phyloP scores from a whole-genome alignment of 2,888 invertebrate species.

The Itoplectis maculator region DNA sequence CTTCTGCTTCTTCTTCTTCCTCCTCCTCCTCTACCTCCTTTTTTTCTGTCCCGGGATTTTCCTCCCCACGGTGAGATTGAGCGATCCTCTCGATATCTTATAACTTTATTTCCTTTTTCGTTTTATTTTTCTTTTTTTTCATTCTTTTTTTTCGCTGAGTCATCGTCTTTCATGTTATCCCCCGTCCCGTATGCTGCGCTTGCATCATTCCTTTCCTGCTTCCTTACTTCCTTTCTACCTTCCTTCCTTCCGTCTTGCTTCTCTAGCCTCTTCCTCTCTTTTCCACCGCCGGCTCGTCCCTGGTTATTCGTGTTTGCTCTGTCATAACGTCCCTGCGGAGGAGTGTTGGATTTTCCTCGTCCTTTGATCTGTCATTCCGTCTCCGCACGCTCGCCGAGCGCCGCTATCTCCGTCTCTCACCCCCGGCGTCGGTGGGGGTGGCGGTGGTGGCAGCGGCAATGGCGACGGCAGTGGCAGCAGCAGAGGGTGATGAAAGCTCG shows the following conservation, averaged over 20 bases:
- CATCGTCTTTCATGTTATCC: constrained; percentile 25
- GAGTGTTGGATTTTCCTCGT: constrained; percentile 68
- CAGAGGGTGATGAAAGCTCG: constrained; percentile 65
- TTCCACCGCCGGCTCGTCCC: constrained; percentile 10
- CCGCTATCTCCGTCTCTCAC: constrained; percentile 37
- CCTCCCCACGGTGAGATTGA: constrained; percentile 2
- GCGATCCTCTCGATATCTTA: constrained; percentile 33
- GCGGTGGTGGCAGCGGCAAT: constrained; percentile 29
- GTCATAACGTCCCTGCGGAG: constrained; percentile 58
- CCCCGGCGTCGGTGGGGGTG: constrained; percentile 9
- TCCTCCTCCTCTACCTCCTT: no score
- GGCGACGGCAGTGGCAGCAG: constrained; percentile 29
- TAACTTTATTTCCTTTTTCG: constrained; percentile 23
- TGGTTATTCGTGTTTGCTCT: constrained; percentile 59
- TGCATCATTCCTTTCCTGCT: not conserved
- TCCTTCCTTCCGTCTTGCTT: constrained; percentile 7
- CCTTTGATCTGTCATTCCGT: constrained; percentile 77
- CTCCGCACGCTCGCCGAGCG: constrained; percentile 59
- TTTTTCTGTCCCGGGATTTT: not conserved
- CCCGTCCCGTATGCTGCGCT: not conserved
- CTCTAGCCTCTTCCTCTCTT: constrained; percentile 33
- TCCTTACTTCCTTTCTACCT: constrained; percentile 11
- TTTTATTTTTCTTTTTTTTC: constrained; percentile 20
- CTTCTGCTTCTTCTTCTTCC: constrained; percentile 10
- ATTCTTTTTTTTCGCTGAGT: constrained; percentile 5